Conservation (phyloP, 2,888 invertebrate genomes). For the Galeruca laticollis region DNA sequence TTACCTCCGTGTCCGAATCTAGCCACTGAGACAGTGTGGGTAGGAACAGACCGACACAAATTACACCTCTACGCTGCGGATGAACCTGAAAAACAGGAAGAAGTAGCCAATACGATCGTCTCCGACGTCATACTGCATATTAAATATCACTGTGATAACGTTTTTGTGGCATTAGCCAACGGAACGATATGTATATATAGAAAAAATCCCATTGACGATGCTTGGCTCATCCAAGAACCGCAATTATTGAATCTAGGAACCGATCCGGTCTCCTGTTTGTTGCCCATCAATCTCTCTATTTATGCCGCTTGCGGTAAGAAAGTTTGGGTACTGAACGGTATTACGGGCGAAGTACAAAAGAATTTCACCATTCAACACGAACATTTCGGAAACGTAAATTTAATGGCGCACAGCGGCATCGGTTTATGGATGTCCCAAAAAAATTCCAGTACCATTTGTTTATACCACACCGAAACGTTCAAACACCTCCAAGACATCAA, state of each 20-base stretch:
- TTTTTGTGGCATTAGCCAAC: conserved; percentile 88
- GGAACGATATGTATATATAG: conserved; percentile 82
- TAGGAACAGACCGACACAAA: conserved; percentile 88
- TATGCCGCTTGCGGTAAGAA: conserved; percentile 89
- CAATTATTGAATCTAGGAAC: conserved; percentile 77
- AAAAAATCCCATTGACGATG: conserved; percentile 75
- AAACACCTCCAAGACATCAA: conserved; percentile 95
- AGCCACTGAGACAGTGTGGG: conserved; percentile 85
- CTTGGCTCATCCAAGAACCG: conserved; percentile 82
- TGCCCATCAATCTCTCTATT: conserved; percentile 84
- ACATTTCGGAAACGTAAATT: conserved; percentile 76
- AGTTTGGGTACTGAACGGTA: conserved; percentile 85
- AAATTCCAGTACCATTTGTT: conserved; percentile 88
- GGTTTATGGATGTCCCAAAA: conserved; percentile 93
- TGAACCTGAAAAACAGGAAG: conserved; percentile 88
- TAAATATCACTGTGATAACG: conserved; percentile 85
- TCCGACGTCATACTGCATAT: conserved; percentile 81
- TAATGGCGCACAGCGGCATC: conserved; percentile 93
- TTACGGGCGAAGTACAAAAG: conserved; percentile 84
- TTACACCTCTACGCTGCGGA: conserved; percentile 85
- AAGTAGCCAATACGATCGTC: conserved; percentile 77
- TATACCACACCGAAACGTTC: conserved; percentile 95
- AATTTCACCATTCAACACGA: conserved; percentile 79
- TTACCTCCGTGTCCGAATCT: conserved; percentile 63
- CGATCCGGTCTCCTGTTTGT: conserved; percentile 82